Evolutionary conservation across 2,888 invertebrate genomes (phyloP).

Genomic region (Caenorhabditis zanzibari): DNA sequence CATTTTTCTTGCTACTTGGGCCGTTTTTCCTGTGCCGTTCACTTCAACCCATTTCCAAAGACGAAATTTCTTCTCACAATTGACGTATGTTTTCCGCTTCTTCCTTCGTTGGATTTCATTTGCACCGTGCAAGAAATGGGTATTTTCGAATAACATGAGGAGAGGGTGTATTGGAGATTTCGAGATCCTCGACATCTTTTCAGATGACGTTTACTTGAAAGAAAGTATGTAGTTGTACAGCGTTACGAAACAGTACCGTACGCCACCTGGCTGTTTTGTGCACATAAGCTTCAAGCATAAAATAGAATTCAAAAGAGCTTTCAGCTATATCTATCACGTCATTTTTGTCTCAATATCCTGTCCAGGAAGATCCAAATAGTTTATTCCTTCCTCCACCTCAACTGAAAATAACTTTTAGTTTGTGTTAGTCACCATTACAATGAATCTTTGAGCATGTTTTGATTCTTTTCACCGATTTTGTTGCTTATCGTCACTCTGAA

Average conservation of each 20-base stretch:
- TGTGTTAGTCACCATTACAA: conserved; percentile 56
- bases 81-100: conserved; percentile 61
- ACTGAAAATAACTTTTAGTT: conserved; percentile 8
- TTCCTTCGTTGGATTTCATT: conserved; percentile 42
- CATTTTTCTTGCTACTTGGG: conserved; percentile 7
- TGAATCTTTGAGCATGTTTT: conserved; percentile 63
- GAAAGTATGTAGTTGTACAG: no score
- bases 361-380: neutral
- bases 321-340: neutral
- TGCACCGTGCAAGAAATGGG: conserved; percentile 47
- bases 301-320: conserved; percentile 6
- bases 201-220: conserved; percentile 18
- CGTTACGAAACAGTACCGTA: no score
- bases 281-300: no score
- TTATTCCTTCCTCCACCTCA: neutral
- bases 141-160: conserved; percentile 56
- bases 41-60: conserved; percentile 30
- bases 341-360: conserved; percentile 22
- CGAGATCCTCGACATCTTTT: conserved; percentile 2
- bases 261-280: no score
- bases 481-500: conserved; percentile 43
- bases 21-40: conserved; percentile 30
- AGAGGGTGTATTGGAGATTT: conserved; percentile 32
- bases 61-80: conserved; percentile 49
- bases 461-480: conserved; percentile 32